A percentile compares a stretch with the other conserved stretches of the same genome.
phyloP scores from a whole-genome alignment of 2,888 invertebrate genomes.

The Autographa gamma region DNA sequence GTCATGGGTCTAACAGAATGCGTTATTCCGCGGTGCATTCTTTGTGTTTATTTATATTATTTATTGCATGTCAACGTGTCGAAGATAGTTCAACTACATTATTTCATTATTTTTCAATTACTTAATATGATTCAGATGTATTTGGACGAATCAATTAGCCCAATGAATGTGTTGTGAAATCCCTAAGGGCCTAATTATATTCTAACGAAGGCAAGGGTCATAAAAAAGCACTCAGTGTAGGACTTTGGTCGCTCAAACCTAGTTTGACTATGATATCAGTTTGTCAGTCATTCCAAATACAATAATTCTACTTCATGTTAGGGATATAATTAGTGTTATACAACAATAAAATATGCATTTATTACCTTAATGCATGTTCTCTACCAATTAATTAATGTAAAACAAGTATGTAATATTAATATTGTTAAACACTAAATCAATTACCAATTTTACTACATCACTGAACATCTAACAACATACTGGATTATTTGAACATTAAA shows the following conservation, averaged over 20 bases:
- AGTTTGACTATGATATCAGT: background rate
- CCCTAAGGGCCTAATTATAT: conserved; percentile 22
- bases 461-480: background rate
- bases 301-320: background rate
- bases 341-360: background rate
- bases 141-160: background rate
- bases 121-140: background rate
- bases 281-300: background rate
- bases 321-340: background rate
- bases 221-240: conserved; percentile 8
- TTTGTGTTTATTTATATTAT: conserved; percentile 71
- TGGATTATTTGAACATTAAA: background rate
- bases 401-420: background rate
- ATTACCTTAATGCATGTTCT: background rate
- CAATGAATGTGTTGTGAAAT: conserved; percentile 26
- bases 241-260: conserved; percentile 22
- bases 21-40: conserved; percentile 58
- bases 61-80: conserved; percentile 26
- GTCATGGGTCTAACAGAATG: conserved; percentile 65
- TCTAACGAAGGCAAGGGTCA: conserved; percentile 15
- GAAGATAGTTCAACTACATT: conserved; percentile 10
- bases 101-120: background rate
- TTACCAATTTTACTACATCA: background rate
- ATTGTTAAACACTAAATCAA: background rate
- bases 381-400: conserved; percentile 1